Evolutionary conservation across 2,797 vertebrate species (phyloP).

Genomic region (Rhyacichthys aspro): DNA sequence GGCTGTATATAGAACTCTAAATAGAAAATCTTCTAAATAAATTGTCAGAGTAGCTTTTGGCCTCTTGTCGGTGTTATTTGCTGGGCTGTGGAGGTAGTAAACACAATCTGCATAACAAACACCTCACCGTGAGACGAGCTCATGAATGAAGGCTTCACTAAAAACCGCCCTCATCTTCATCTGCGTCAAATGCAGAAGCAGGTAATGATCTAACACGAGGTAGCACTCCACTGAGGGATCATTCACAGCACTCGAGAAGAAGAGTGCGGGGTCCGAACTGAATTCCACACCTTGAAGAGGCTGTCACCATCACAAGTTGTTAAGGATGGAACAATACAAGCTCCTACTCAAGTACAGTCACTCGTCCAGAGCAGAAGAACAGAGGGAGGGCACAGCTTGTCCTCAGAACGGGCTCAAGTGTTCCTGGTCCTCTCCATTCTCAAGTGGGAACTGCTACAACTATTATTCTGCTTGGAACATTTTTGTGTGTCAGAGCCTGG

Average conservation of each 20-base stretch:
- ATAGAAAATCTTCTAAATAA: too few relatives aligned
- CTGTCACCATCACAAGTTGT: conserved; percentile 32
- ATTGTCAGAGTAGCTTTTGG: too few relatives aligned
- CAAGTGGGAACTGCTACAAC: conserved; percentile 22
- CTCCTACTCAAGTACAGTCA: neutral
- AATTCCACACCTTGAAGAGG: conserved; percentile 38
- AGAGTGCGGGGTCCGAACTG: too few relatives aligned
- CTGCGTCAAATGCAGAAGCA: conserved; percentile 38
- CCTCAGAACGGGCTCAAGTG: conserved; percentile 49
- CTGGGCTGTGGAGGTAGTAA: too few relatives aligned
- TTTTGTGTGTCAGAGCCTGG: too few relatives aligned
- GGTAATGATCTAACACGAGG: conserved; percentile 36
- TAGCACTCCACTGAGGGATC: conserved; percentile 13
- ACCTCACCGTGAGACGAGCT: conserved; percentile 11
- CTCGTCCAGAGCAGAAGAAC: conserved; percentile 26
- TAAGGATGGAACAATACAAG: conserved; percentile 33
- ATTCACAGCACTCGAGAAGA: neutral
- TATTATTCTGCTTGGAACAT: conserved; percentile 16
- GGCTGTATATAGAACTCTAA: too few relatives aligned
- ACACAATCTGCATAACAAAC: conserved; percentile 56
- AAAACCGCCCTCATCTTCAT: conserved; percentile 19
- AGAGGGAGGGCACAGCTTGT: conserved; percentile 29
- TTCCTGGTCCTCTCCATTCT: conserved; percentile 23
- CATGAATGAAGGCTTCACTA: conserved; percentile 55
- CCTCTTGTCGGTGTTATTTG: too few relatives aligned